Evolutionary conservation across 1,140 invertebrate genomes (phyloP), one percentile per base, ranked within the genome.

Genomic region (Trialeurodes vaporariorum): DNA sequence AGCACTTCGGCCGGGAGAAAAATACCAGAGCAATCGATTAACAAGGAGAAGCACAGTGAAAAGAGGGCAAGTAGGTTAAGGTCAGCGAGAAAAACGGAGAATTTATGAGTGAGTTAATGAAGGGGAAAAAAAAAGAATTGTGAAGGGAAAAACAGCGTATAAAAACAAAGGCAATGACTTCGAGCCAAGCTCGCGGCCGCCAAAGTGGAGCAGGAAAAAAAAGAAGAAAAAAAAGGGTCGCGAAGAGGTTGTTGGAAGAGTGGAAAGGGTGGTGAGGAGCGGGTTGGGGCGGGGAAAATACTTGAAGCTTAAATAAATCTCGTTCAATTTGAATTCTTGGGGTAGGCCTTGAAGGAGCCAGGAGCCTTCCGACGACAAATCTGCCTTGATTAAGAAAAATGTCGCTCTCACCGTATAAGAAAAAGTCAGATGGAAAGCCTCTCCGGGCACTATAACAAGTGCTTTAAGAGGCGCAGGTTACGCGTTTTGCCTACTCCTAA

Each of bases 291-390:
- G 34, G 34, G 34, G 5, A 17, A 49, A 17, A 49, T 49, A 49
- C 34, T 49, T 49, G 34, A 49, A 49, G 34, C 34, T 49, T 49
- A 49, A 49, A 49, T 49, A 49, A 49, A 49, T 49, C 34, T 49
- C 34, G 34, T 49, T 49, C 34, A 49, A 49, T 49, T 49, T 49
- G 34, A 49, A 49, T 9, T 49, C 34, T 49, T 49, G 34, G 34
- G 34, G 34, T 49, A 49, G 34, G 34, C 34, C 34, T 9, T 17
- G 5, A 9, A 5, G 34, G 17, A 49, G 34, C 5, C 5, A 17
- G n/a, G n/a, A n/a, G 5, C 5, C 5, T 17, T 9, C 5, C 34
- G 17, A 17, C 34, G 34, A 49, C 34, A 49, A 49, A 49, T 49
- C 34, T 49, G 5, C 5, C 34, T 49, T 49, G 34, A 49, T 49